Evolutionary conservation across 2,797 vertebrate genomes (phyloP), one percentile per base, ranked within the genome.

Genomic region (Acanthiza pusilla): DNA sequence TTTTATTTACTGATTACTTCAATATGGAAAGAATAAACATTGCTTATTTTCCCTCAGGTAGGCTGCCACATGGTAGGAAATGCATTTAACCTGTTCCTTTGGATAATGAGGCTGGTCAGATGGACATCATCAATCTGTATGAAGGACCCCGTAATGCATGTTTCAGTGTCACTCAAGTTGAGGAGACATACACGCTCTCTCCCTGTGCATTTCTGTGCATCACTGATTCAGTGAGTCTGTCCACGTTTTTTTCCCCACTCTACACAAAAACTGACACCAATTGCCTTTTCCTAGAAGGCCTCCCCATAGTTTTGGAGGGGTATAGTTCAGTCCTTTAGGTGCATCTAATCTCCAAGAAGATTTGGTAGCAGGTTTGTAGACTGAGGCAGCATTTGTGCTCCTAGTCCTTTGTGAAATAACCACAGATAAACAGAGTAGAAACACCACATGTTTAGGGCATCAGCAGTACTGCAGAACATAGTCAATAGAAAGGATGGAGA

Each of bases 71-170:
- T 11, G 15, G 15, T 48, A 42, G 21, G 48, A 74, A 82, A 77
- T 18, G 1, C 5, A 34, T 19, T 61, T 48, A 42, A 65, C 21
- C 10, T 43, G 7, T n/a, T 32, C 7, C 16, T 43, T 82, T 7
- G 5, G 15, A 19, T 25, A 61, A 10, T 9, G 9, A 50, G 30
- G 3, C 7, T 50, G 42, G 13, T 57, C 47, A 78, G 34, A 43
- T 1, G 13, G 15, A 23, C 40, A 47, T 53, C 22, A 45, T 11
- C 2, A 2, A 53, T 9, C 17, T 48, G 7, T 15, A 25, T 0
- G 0, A 81, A 88, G 34, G 7, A 36, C 12, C 5, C 27, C 4
- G 1, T 21, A 63, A 42, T 2, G 1, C 4, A 12, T 12, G 6
- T 34, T 62, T 76, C 54, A 62, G n/a, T 13, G 20, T 25, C 45